Percentiles rank a stretch among this genome's conserved stretches.
phyloP scores from a whole-genome alignment of 2,888 invertebrate species.

The Odontomyia ornata region DNA sequence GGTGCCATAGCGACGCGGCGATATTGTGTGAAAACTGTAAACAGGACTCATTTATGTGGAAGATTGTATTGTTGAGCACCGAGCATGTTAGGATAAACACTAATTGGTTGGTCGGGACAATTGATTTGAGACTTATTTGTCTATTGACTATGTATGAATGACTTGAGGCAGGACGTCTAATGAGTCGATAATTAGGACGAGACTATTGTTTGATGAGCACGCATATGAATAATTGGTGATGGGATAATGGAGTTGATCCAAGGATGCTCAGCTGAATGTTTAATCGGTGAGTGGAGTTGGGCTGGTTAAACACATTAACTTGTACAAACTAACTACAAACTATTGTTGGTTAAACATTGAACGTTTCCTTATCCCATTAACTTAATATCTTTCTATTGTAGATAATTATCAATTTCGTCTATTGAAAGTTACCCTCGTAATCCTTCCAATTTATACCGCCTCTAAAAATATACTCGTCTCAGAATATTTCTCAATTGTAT shows the following conservation, averaged over 20 bases:
- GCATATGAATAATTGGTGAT: background rate
- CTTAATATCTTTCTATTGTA: too few relatives aligned
- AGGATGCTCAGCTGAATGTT: background rate
- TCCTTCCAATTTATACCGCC: too few relatives aligned
- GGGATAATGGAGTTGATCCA: background rate
- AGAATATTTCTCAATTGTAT: too few relatives aligned
- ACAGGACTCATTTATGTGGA: constrained; percentile 36
- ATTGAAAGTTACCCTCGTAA: too few relatives aligned
- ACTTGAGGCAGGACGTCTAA: constrained; percentile 22
- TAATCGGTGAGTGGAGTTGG: too few relatives aligned
- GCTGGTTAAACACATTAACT: too few relatives aligned
- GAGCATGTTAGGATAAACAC: constrained; percentile 29
- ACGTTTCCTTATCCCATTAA: too few relatives aligned
- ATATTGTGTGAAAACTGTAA: constrained; percentile 37
- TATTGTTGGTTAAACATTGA: too few relatives aligned
- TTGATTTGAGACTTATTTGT: constrained; percentile 28
- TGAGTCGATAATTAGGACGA: constrained; percentile 21
- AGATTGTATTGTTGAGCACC: constrained; percentile 41
- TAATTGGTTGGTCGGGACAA: constrained; percentile 35
- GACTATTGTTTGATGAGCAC: background rate
- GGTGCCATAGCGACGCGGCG: constrained; percentile 21
- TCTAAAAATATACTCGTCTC: too few relatives aligned
- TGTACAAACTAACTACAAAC: too few relatives aligned
- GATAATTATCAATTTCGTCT: too few relatives aligned
- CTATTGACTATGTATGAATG: constrained; percentile 3